Percentiles rank a stretch among this genome's conserved stretches.
Evolutionary conservation across 2,888 invertebrate genomes (phyloP).

Genomic region (Luperina nickerlii): DNA sequence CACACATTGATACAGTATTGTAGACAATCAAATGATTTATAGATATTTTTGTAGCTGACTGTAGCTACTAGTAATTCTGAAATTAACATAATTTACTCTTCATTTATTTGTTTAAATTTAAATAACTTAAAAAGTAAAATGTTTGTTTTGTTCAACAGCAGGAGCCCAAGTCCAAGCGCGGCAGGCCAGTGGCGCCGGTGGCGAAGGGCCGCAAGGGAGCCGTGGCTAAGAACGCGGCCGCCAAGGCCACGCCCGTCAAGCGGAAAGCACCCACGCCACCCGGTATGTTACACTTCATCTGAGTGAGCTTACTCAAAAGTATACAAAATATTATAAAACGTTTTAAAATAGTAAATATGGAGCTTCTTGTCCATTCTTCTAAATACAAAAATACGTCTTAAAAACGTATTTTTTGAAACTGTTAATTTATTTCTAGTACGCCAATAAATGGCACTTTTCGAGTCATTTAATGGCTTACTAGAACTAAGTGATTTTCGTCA

Average conservation of each 20-base stretch:
- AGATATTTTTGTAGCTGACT: background rate
- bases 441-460: no score
- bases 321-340: no score
- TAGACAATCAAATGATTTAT: background rate
- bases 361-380: background rate
- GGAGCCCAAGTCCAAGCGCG: constrained; percentile 88
- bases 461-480: no score
- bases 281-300: constrained; percentile 69
- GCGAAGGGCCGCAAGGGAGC: constrained; percentile 83
- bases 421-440: no score
- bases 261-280: constrained; percentile 89
- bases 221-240: constrained; percentile 79
- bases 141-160: constrained; percentile 54
- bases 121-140: background rate
- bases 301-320: no score
- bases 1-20: background rate
- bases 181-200: constrained; percentile 78
- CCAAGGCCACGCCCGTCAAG: constrained; percentile 86
- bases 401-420: no score
- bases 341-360: background rate
- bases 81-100: background rate
- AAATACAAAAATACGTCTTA: background rate
- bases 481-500: no score
- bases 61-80: background rate
- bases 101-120: background rate